These are phyloP conservation scores for Fringilla coelebs DNA, from an alignment of 2,797 vertebrate genomes.

Conservation along the genomic window DNA sequence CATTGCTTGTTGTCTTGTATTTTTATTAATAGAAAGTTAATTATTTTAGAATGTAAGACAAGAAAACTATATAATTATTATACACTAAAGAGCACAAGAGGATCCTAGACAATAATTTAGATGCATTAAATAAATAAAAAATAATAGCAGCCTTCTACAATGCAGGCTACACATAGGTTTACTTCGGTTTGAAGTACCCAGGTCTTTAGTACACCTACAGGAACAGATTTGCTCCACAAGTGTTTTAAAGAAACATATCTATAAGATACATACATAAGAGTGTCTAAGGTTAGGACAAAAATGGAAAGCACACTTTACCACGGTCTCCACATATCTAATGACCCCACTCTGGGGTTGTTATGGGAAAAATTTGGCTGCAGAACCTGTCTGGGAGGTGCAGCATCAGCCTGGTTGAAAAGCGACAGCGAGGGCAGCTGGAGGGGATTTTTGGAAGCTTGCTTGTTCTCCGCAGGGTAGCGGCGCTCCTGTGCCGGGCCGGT, in stretches of 20 bases:
- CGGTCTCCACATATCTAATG: slow-evolving; percentile 89
- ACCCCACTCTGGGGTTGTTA: slow-evolving; percentile 71
- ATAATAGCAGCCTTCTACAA: slow-evolving; percentile 91
- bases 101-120: slow-evolving; percentile 69
- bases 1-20: neutral
- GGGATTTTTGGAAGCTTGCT: slow-evolving; percentile 41
- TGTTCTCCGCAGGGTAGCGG: neutral
- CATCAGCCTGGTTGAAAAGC: neutral
- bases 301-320: slow-evolving; percentile 79
- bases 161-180: slow-evolving; percentile 86
- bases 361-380: slow-evolving; percentile 62
- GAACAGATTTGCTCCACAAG: slow-evolving; percentile 81
- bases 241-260: slow-evolving; percentile 91
- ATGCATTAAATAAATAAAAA: slow-evolving; percentile 89
- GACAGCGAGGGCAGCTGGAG: neutral
- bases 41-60: slow-evolving; percentile 20
- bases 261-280: slow-evolving; percentile 89
- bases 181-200: slow-evolving; percentile 89
- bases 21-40: slow-evolving; percentile 44
- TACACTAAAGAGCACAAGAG: slow-evolving; percentile 11
- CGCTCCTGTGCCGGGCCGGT: neutral
- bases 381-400: slow-evolving; percentile 39
- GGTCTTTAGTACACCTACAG: slow-evolving; percentile 85
- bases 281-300: slow-evolving; percentile 74
- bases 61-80: slow-evolving; percentile 10